phyloP scores from a whole-genome alignment of 2,888 invertebrate species.

The Tromatobia lineatoria region DNA sequence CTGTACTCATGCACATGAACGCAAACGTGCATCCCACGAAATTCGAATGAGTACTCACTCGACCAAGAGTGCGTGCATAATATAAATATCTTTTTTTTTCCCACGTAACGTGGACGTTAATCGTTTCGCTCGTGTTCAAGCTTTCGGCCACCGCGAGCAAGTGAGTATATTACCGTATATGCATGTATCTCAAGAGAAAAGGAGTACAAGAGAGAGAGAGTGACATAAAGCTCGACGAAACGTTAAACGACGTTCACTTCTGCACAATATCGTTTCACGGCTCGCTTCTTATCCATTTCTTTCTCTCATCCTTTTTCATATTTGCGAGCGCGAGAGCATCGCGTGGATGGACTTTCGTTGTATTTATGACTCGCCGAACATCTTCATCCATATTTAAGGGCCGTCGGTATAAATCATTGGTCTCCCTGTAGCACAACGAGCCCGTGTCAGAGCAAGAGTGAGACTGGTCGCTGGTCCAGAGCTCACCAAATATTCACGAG shows the following conservation, averaged over 20 bases:
- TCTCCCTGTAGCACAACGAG: conserved; percentile 68
- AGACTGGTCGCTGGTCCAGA: conserved; percentile 54
- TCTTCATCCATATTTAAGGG: conserved; percentile 80
- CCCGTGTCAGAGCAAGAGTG: conserved; percentile 47
- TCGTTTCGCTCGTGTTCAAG: conserved; percentile 59
- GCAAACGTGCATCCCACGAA: conserved; percentile 32
- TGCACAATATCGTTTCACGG: conserved; percentile 24
- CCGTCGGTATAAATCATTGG: conserved; percentile 77
- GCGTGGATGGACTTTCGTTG: conserved; percentile 67
- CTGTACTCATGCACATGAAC: not conserved
- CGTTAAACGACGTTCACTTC: conserved; percentile 27
- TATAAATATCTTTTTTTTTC: conserved; percentile 18
- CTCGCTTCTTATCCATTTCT: conserved; percentile 30
- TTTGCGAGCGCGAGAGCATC: conserved; percentile 46
- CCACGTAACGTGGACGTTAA: conserved; percentile 35
- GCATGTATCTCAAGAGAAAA: conserved; percentile 34
- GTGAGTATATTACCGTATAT: conserved; percentile 62
- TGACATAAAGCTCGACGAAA: conserved; percentile 64
- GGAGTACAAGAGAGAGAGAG: conserved; percentile 56
- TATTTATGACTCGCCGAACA: conserved; percentile 79
- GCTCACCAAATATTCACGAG: conserved; percentile 55
- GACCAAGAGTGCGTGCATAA: conserved; percentile 60
- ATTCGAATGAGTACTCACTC: conserved; percentile 68
- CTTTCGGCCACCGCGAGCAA: conserved; percentile 56
- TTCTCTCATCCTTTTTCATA: conserved; percentile 38